Conservation (phyloP, 1,140 invertebrate species). For the Bombus superbus region DNA sequence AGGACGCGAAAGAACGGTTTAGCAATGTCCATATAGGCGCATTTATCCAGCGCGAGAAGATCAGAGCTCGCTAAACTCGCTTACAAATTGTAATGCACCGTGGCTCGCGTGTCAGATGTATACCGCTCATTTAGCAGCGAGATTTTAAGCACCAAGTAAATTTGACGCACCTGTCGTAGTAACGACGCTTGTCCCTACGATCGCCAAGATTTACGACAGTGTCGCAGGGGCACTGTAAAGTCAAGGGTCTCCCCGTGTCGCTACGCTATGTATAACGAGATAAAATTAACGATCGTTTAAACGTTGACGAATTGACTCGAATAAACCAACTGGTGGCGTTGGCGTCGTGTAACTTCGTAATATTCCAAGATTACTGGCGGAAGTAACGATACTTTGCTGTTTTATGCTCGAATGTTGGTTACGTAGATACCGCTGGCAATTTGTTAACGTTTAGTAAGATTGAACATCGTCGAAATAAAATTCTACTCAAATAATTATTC, state of each 20-base stretch:
- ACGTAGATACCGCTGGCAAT: too few species aligned
- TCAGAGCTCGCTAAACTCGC: background rate
- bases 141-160: conserved; percentile 61
- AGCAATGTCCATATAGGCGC: conserved; percentile 1
- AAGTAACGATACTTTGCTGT: too few species aligned
- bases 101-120: conserved; percentile 10
- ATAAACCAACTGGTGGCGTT: background rate
- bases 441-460: too few species aligned
- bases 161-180: conserved; percentile 60
- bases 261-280: background rate
- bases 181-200: conserved; percentile 50
- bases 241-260: conserved; percentile 36
- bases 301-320: background rate
- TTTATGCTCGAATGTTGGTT: too few species aligned
- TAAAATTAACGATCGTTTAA: conserved; percentile 8
- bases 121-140: conserved; percentile 34
- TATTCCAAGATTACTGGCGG: too few species aligned
- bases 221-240: conserved; percentile 48
- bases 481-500: too few species aligned
- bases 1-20: background rate
- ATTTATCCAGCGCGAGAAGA: conserved; percentile 23
- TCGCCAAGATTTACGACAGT: conserved; percentile 51
- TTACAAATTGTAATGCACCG: conserved; percentile 40
- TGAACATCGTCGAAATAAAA: too few species aligned
- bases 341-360: background rate